phyloP scores from a whole-genome alignment of 2,113 vertebrate genomes.

The Felis chaus region DNA sequence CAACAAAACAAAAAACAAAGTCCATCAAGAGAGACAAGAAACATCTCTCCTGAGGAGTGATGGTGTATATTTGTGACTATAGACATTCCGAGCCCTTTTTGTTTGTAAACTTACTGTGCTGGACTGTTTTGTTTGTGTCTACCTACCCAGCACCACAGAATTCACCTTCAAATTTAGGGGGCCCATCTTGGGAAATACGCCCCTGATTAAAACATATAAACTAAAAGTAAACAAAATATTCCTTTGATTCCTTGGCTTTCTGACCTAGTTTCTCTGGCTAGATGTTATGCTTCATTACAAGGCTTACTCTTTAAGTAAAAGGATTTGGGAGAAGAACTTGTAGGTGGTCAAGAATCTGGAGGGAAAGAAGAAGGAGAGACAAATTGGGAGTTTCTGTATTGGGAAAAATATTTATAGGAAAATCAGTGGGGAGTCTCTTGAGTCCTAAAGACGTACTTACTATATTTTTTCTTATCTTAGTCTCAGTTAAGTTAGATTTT shows the following conservation, averaged over 20 bases:
- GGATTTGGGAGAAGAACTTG: slow-evolving; percentile 25
- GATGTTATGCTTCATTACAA: not conserved
- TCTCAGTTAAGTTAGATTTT: not conserved
- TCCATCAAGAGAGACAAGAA: slow-evolving; percentile 12
- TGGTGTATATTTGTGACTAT: not conserved
- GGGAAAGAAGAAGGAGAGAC: slow-evolving; percentile 18
- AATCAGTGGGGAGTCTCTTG: not conserved
- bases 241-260: not conserved
- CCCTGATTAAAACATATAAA: not conserved
- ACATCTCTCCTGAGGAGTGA: not conserved
- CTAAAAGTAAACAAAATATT: slow-evolving; percentile 28
- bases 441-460: not conserved
- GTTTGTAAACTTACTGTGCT: not conserved
- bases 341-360: slow-evolving; percentile 7
- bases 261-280: not conserved
- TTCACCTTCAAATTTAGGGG: not conserved
- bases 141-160: not conserved
- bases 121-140: not conserved
- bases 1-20: not conserved
- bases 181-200: not conserved
- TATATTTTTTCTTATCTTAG: not conserved
- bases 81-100: not conserved
- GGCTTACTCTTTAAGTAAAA: not conserved
- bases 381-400: not conserved
- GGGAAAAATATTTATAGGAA: not conserved